Base-by-base conservation (phyloP, 2,797 vertebrate species). In the Premnoplex brunnescens region DNA sequence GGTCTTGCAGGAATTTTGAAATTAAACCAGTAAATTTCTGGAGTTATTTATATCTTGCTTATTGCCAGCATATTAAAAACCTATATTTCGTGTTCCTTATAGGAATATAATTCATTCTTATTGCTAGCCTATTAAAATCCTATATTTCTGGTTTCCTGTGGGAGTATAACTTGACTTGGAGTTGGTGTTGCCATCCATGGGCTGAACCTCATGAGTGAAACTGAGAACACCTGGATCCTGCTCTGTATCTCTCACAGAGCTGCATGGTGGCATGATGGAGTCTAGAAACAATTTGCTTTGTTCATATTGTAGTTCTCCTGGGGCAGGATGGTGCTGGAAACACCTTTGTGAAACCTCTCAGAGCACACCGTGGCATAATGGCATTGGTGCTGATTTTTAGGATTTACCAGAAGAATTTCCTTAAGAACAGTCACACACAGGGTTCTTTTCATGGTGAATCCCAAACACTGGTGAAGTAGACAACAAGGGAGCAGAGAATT, bases 1-100 rank as follows among this genome's bases (percentile, higher is more conserved):
- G 0, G 10, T 48, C 59, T 6, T 54, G 74, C 88, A 54, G 87
- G 18, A 71, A 49, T 34, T 36, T 14, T 64, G 68, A 77, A 81
- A 85, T 94, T 66, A 79, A 91, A 74, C 2, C 76, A 59, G 36
- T 88, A 52, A 63, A 88, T 91, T 89, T 74, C 56, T 74, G 24
- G 18, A 27, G 41, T 90, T 81, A 81, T 88, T 84, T 93, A 41
- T 63, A 54, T 55, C 69, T 84, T 60, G 58, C 44, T 80, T 74
- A 59, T 64, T 51, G 39, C 59, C 73, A 88, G 56, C 23, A 2
- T 71, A 69, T 85, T 85, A 76, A 85, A 85, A 85, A 9, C 22
- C 62, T 68, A 0, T 54, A 39, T 91, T 95, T 88, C 46, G 28
- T 34, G 41, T 55, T 73, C 71, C 84, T 84, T 26, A 7, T 10